A percentile compares a stretch with the other conserved stretches of the same genome.
Conservation (phyloP, 2,797 vertebrate genomes). For the Pseudochirops cupreus region DNA sequence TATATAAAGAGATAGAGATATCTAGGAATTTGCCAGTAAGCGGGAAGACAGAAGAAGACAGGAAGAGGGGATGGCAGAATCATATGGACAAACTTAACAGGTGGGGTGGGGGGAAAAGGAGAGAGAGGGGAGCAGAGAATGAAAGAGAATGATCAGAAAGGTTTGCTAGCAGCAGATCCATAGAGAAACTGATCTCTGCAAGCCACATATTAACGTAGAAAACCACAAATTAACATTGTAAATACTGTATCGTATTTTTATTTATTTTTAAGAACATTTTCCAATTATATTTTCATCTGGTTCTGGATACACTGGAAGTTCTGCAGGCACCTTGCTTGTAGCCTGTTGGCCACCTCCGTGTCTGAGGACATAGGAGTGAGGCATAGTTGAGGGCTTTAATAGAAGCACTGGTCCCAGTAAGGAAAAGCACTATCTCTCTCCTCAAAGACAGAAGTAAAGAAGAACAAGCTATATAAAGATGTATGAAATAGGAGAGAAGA, state of each 20-base stretch:
- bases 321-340: background rate
- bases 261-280: background rate
- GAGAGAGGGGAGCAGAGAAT: background rate
- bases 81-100: background rate
- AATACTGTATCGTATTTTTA: background rate
- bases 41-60: background rate
- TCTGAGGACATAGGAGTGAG: background rate
- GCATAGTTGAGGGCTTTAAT: background rate
- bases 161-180: background rate
- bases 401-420: background rate
- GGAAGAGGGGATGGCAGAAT: background rate
- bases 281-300: background rate
- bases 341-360: no score
- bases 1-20: background rate
- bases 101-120: background rate
- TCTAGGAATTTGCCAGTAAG: background rate
- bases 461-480: background rate
- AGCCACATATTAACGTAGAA: background rate
- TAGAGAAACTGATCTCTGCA: background rate
- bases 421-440: background rate
- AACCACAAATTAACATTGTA: background rate
- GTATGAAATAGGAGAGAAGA: background rate
- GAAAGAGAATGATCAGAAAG: background rate
- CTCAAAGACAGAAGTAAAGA: background rate
- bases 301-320: background rate